phyloP scores from a whole-genome alignment of 2,113 vertebrate genomes.

The Symphodus melops region DNA sequence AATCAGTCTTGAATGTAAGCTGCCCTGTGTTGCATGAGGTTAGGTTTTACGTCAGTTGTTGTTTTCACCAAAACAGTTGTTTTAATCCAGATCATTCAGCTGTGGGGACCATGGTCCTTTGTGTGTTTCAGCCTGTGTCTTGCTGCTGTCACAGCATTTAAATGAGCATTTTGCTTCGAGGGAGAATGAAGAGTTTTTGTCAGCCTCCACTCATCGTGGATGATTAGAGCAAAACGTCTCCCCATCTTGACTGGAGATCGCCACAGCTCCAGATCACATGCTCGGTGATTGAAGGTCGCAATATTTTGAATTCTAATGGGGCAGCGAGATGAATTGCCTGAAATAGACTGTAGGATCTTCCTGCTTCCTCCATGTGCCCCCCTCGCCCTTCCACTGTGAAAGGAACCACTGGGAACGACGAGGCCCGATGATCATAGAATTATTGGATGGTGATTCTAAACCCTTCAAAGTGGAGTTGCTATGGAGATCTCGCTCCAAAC shows the following conservation, averaged over 20 bases:
- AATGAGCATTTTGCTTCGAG: constrained; percentile 99
- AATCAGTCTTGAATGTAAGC: constrained; percentile 13
- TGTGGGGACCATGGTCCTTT: constrained; percentile 86
- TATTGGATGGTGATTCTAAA: constrained; percentile 99
- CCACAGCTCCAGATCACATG: constrained; percentile 99
- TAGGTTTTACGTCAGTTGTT: constrained; percentile 61
- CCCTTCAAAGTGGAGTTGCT: constrained; percentile 99
- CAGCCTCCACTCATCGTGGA: constrained; percentile 98
- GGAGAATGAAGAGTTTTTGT: constrained; percentile 99
- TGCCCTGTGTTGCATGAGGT: constrained; percentile 7
- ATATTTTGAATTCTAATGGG: constrained; percentile 99
- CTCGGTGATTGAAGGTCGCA: constrained; percentile 99
- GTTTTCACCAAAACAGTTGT: constrained; percentile 66
- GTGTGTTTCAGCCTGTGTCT: constrained; percentile 92
- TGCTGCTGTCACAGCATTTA: constrained; percentile 98
- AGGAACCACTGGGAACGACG: constrained; percentile 99
- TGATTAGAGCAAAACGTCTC: constrained; percentile 99
- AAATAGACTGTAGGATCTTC: constrained; percentile 99
- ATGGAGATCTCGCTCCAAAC: constrained; percentile 99
- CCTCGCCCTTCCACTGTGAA: constrained; percentile 98
- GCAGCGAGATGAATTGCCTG: constrained; percentile 99
- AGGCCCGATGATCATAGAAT: constrained; percentile 99
- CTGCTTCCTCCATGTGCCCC: constrained; percentile 79
- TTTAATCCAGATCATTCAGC: constrained; percentile 85
- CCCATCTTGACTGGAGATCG: constrained; percentile 99